Evolutionary conservation across 1,140 invertebrate species (phyloP), one percentile per base, ranked within the genome.

Genomic region (Vanessa atalanta): DNA sequence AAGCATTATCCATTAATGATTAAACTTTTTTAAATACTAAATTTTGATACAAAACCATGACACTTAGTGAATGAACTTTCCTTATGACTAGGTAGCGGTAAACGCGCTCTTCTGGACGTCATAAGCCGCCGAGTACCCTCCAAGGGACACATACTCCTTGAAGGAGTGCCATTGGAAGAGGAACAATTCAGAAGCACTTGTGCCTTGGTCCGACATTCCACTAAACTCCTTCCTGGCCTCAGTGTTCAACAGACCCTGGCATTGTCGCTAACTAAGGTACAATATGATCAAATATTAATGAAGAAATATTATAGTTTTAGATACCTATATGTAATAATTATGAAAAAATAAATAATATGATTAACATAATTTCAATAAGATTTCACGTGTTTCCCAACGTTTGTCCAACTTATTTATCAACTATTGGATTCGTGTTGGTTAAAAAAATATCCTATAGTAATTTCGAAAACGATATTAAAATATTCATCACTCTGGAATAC

Each of bases 101-200:
- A 99, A 88, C 94, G 97, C 68, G 97, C 98, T 0, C 93, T 99
- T 2, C 91, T 99, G 6, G 98, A 98, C 86, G 97, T 98, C 2
- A 98, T 98, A 43, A 96, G 97, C 8, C 94, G 97, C n/a, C 93
- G 96, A 55, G 96, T 96, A 4, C 95, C 95, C 65, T 95, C 95
- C 67, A 94, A 97, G 72, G 98, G 98, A 0, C 96, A 98, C 84
- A 96, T 98, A 16, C 94, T 97, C 0, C 94, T 98, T 0, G 98
- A 98, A 87, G 97, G 97, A 4, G 95, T 96, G 0, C 95, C 97
- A 0, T 92, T 98, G 71, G 97, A 96, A 26, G 93, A 95, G 43
- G 95, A 96, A 23, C 90, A 98, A 61, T 99, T 98, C 82, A 96
- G 97, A 80, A 96, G 96, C 80, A 95, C 95, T 64, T 98, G 97